These are phyloP conservation scores for Manduca sexta DNA, from an alignment of 1,140 invertebrate species.

Conservation along the genomic window DNA sequence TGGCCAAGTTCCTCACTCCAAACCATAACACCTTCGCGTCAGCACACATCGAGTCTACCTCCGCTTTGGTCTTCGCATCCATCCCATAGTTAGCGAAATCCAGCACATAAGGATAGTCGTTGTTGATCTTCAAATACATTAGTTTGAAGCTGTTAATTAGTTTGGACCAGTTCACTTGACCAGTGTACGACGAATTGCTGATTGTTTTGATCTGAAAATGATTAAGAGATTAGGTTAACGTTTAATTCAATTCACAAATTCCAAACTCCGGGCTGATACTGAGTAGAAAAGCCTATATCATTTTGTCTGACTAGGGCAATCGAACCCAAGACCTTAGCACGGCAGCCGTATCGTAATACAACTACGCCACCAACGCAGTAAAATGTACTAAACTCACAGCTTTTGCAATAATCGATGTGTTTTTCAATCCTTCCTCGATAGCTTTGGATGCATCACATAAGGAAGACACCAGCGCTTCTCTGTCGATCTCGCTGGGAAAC, in stretches of 20 bases:
- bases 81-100: slow-evolving; percentile 49
- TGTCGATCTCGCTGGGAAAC: slow-evolving; percentile 29
- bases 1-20: slow-evolving; percentile 31
- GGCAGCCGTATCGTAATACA: too few relatives aligned
- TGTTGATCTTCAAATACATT: slow-evolving; percentile 43
- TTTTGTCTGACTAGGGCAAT: not conserved
- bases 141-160: slow-evolving; percentile 50
- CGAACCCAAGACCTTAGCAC: too few relatives aligned
- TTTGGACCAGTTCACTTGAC: slow-evolving; percentile 48
- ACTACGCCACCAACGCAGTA: too few relatives aligned
- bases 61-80: slow-evolving; percentile 17
- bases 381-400: slow-evolving; percentile 37
- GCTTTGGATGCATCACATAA: slow-evolving; percentile 46
- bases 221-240: not conserved
- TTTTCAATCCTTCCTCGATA: slow-evolving; percentile 44
- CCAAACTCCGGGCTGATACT: too few relatives aligned
- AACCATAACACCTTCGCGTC: slow-evolving; percentile 48
- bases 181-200: slow-evolving; percentile 25
- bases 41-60: slow-evolving; percentile 20
- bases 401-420: slow-evolving; percentile 44
- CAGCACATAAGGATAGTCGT: slow-evolving; percentile 52
- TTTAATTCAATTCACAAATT: not conserved
- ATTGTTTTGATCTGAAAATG: slow-evolving; percentile 36
- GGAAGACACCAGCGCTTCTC: slow-evolving; percentile 22
- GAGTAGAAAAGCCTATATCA: too few relatives aligned